Evolutionary conservation across 2,797 vertebrate genomes (phyloP).

Genomic region (Glossophaga mutica): DNA sequence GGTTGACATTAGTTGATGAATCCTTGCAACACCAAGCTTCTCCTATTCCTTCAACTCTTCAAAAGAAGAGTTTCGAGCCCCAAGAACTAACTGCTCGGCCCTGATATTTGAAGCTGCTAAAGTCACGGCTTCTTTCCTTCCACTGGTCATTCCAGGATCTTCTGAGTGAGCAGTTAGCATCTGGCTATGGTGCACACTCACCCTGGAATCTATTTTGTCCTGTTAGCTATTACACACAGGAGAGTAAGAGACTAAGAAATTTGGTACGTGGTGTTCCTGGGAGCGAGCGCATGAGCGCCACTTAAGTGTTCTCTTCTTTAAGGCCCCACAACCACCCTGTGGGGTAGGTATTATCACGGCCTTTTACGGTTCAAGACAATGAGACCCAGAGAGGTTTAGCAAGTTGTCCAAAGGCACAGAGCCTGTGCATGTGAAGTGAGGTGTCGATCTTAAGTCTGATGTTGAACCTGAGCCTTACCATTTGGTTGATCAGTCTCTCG

Average conservation of each 20-base stretch:
- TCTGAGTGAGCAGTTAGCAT: not conserved
- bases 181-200: not conserved
- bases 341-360: not conserved
- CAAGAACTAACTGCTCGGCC: not conserved
- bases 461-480: not conserved
- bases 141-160: not conserved
- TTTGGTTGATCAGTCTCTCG: not conserved
- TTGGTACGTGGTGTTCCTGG: not conserved
- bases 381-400: not conserved
- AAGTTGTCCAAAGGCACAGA: not conserved
- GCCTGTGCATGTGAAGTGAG: not conserved
- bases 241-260: not conserved
- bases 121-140: not conserved
- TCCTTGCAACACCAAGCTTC: not conserved
- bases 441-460: not conserved
- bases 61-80: not conserved
- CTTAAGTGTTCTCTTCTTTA: no score
- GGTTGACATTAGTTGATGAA: not conserved
- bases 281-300: accelerated
- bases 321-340: not conserved
- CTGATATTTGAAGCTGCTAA: not conserved
- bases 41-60: not conserved
- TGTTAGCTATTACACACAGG: not conserved
- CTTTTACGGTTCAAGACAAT: not conserved
- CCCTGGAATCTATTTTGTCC: not conserved